A percentile compares a stretch with the other conserved stretches of the same genome.
These are phyloP conservation scores for Onychostruthus taczanowskii DNA, from an alignment of 2,113 vertebrate genomes.

Conservation along the genomic window DNA sequence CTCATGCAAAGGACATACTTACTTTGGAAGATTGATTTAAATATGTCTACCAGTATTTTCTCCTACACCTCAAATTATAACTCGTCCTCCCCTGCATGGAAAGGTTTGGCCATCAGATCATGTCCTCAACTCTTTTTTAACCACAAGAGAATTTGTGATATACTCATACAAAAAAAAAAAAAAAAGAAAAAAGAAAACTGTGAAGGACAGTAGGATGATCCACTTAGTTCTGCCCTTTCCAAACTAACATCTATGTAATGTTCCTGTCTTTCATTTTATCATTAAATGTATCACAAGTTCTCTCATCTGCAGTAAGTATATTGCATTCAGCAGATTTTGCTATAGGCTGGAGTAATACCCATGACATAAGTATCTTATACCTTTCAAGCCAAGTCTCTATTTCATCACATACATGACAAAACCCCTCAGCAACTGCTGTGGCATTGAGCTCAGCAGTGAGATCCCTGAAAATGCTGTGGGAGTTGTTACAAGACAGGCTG, in stretches of 20 bases:
- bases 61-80: neutral
- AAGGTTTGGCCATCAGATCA: neutral
- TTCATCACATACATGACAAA: neutral
- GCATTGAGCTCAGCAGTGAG: neutral
- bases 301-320: rapidly evolving
- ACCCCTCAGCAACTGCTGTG: rapidly evolving
- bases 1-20: neutral
- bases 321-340: neutral
- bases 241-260: neutral
- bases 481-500: neutral
- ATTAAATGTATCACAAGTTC: neutral
- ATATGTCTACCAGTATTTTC: neutral
- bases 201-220: neutral
- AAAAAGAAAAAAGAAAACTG: neutral
- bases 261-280: neutral
- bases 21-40: neutral
- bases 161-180: neutral
- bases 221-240: neutral
- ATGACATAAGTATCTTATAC: neutral
- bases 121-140: neutral
- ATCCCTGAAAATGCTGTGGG: neutral
- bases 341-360: neutral
- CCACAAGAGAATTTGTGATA: neutral
- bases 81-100: neutral
- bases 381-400: neutral